A percentile compares a stretch with the other conserved stretches of the same genome.
phyloP scores from a whole-genome alignment of 2,113 vertebrate species.

The Lates calcarifer region DNA sequence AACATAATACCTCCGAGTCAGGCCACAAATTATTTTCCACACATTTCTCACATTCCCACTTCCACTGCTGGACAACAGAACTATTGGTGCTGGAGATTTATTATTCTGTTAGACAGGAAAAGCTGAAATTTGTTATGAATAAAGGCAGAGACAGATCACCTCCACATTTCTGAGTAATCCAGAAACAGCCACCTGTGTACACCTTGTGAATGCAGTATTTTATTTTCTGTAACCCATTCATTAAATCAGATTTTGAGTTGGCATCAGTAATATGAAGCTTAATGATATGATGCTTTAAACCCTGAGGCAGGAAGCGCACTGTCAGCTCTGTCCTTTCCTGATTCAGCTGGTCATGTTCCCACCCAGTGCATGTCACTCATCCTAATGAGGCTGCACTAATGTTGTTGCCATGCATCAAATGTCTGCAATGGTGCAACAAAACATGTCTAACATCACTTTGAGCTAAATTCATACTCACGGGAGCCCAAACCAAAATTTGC shows the following conservation, averaged over 20 bases:
- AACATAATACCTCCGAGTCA: constrained; percentile 25
- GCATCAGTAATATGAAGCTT: background rate
- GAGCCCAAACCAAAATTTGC: background rate
- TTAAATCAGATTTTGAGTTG: background rate
- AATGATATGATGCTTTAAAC: background rate
- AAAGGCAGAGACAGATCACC: background rate
- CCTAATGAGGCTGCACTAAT: background rate
- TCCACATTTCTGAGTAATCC: background rate
- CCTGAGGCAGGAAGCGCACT: background rate
- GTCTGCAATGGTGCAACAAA: constrained; percentile 11
- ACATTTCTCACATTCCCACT: constrained; percentile 21
- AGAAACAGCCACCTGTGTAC: background rate
- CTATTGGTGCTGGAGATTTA: background rate
- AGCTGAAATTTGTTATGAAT: background rate
- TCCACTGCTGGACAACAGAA: background rate
- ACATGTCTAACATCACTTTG: background rate
- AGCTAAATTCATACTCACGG: background rate
- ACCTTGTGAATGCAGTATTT: background rate
- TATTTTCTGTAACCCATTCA: too few species aligned
- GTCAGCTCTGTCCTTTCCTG: background rate
- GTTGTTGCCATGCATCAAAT: background rate
- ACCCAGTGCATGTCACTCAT: background rate
- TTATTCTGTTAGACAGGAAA: constrained; percentile 9
- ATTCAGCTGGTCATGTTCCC: constrained; percentile 22
- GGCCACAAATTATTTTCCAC: constrained; percentile 25